phyloP scores from a whole-genome alignment of 2,797 vertebrate genomes.

The Petrocephalus sullivani region DNA sequence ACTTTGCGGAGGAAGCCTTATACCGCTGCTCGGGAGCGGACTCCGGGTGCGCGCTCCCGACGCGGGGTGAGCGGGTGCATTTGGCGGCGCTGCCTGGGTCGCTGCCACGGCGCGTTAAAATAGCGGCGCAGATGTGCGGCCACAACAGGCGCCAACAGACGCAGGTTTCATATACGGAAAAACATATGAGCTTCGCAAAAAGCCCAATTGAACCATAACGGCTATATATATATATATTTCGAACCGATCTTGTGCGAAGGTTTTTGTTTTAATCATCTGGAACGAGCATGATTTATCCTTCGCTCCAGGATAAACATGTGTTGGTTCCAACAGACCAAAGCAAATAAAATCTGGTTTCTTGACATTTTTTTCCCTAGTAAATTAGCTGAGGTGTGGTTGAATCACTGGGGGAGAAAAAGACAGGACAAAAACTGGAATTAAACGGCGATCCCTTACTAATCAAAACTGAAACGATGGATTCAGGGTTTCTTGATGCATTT shows the following conservation, averaged over 20 bases:
- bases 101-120: constrained; percentile 25
- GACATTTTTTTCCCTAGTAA: not conserved
- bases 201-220: not conserved
- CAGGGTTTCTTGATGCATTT: not conserved
- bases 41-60: not conserved
- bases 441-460: not conserved
- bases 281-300: not conserved
- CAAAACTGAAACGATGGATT: not conserved
- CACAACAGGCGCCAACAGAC: not conserved
- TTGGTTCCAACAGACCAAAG: not conserved
- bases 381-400: constrained; percentile 10
- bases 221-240: not conserved
- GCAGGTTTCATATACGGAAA: not conserved
- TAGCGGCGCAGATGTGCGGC: constrained; percentile 21
- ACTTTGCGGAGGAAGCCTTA: not conserved
- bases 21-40: not conserved
- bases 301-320: not conserved
- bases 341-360: constrained; percentile 11
- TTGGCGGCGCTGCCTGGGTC: constrained; percentile 23
- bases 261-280: not conserved
- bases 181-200: not conserved
- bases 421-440: not conserved
- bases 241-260: not conserved
- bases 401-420: not conserved
- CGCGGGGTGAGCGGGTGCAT: constrained; percentile 29